phyloP scores from a whole-genome alignment of 2,797 vertebrate species.

The Numenius phaeopus region DNA sequence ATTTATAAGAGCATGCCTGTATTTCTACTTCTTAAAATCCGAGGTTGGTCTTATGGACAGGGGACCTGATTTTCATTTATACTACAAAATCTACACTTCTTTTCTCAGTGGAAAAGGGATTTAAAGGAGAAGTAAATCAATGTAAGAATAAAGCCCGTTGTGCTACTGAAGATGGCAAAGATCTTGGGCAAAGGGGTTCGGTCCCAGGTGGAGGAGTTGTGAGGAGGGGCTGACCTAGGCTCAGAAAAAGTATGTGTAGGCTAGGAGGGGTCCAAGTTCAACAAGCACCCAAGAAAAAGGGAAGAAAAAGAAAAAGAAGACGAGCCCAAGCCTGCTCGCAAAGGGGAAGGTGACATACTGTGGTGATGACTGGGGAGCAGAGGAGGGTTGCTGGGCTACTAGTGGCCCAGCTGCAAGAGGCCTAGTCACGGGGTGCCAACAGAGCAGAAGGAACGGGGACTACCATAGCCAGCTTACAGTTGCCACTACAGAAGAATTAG shows the following conservation, averaged over 20 bases:
- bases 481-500: background rate
- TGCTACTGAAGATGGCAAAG: background rate
- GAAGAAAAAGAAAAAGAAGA: background rate
- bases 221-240: background rate
- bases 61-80: background rate
- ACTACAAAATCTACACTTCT: background rate
- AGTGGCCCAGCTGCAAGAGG: background rate
- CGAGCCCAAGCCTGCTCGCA: background rate
- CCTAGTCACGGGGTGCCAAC: background rate
- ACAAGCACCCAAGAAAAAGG: background rate
- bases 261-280: background rate
- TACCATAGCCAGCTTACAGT: background rate
- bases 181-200: background rate
- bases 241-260: background rate
- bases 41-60: background rate
- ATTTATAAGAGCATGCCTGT: background rate
- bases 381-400: background rate
- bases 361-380: background rate
- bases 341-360: background rate
- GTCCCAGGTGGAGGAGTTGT: background rate
- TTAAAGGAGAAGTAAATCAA: slow-evolving; percentile 5
- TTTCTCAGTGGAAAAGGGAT: background rate
- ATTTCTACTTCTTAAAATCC: background rate
- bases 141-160: background rate
- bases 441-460: background rate